Percentiles rank a stretch among this genome's conserved stretches.
Conservation (phyloP, 1,140 invertebrate species). For the Trachelipus rathkii region DNA sequence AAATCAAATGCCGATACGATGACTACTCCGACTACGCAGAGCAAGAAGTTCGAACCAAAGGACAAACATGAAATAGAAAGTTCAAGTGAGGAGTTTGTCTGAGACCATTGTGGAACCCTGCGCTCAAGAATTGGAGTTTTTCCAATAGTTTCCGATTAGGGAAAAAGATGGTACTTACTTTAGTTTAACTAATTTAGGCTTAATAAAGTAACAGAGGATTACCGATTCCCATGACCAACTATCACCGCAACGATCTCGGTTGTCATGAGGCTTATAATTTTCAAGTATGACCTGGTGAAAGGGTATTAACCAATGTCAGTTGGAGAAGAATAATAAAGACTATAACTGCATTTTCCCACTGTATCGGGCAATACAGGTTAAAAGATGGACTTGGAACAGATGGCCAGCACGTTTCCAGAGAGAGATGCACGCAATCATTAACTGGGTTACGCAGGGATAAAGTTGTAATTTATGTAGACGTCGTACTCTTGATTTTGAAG, state of each 20-base stretch:
- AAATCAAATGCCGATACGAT: too few species aligned
- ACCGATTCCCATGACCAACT: background rate
- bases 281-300: constrained; percentile 2
- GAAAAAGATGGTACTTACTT: constrained; percentile 14
- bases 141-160: background rate
- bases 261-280: background rate
- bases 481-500: too few species aligned
- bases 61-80: too few species aligned
- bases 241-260: background rate
- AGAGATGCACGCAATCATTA: constrained; percentile 16
- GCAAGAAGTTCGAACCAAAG: too few species aligned
- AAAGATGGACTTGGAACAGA: constrained; percentile 10
- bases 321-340: too few species aligned
- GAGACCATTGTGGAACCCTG: background rate
- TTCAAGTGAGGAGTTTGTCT: background rate
- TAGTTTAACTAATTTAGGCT: background rate
- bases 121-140: background rate
- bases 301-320: constrained; percentile 5
- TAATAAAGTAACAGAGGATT: background rate
- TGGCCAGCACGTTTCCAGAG: background rate
- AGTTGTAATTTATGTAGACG: too few species aligned
- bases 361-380: background rate
- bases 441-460: too few species aligned
- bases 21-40: too few species aligned
- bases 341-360: background rate